Conservation (phyloP, 2,113 vertebrate species). For the Ranitomeya imitator region DNA sequence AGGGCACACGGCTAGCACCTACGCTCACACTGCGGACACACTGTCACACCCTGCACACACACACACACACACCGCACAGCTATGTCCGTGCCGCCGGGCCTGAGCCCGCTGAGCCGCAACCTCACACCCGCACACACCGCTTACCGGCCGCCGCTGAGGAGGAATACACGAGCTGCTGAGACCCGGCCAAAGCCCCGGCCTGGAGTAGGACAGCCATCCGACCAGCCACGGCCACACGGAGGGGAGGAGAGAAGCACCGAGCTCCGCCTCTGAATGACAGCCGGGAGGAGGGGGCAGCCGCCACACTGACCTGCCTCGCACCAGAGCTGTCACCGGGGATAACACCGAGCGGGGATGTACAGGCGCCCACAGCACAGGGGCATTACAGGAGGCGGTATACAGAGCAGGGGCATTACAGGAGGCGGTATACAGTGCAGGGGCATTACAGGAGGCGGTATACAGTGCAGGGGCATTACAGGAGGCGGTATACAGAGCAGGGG, state of each 20-base stretch:
- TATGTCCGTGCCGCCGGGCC: background rate
- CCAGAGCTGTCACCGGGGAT: background rate
- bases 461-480: too few relatives aligned
- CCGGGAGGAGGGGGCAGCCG: background rate
- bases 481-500: too few relatives aligned
- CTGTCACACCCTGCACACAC: conserved; percentile 20
- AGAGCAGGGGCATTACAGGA: too few relatives aligned
- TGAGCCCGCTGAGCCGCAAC: background rate
- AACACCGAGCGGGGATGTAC: background rate
- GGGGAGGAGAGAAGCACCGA: conserved; percentile 29
- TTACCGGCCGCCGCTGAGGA: conserved; percentile 12
- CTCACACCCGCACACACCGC: background rate
- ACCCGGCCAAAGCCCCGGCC: conserved; percentile 51
- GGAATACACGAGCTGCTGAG: background rate
- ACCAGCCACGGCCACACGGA: conserved; percentile 44
- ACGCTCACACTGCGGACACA: background rate
- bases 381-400: too few relatives aligned
- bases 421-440: too few relatives aligned
- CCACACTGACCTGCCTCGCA: background rate
- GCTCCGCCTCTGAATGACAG: conserved; percentile 46
- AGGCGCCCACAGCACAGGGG: too few relatives aligned
- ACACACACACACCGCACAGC: background rate
- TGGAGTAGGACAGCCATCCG: conserved; percentile 50
- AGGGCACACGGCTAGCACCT: background rate
- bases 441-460: too few relatives aligned